Percentiles rank a stretch among this genome's conserved stretches.
These are phyloP conservation scores for Istiophorus platypterus DNA, from an alignment of 2,113 vertebrate genomes.

Conservation along the genomic window DNA sequence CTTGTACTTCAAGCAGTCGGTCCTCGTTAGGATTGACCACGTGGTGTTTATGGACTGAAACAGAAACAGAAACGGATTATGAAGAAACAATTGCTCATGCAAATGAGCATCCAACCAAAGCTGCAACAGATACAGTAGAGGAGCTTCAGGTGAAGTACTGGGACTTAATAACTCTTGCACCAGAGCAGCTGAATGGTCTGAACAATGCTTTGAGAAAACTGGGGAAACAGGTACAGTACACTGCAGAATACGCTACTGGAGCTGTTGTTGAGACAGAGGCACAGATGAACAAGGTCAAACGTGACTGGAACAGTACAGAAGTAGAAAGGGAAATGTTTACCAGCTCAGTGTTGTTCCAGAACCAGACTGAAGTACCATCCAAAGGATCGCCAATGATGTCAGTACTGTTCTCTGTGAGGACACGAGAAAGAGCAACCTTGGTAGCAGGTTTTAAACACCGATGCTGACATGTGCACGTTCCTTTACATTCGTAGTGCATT, in stretches of 20 bases:
- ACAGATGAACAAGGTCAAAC: too few species aligned
- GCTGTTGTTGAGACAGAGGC: too few species aligned
- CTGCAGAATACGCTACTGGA: too few species aligned
- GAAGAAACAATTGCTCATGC: not conserved
- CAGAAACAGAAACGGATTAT: not conserved
- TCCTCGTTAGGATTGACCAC: slow-evolving; percentile 89
- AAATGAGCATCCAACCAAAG: not conserved
- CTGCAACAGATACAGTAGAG: not conserved
- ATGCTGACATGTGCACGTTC: too few species aligned
- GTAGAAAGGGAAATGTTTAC: slow-evolving; percentile 88
- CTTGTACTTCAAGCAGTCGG: slow-evolving; percentile 90
- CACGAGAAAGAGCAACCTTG: not conserved
- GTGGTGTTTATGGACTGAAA: slow-evolving; percentile 83
- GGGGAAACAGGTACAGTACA: too few species aligned
- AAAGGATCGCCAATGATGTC: slow-evolving; percentile 73
- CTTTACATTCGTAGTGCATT: too few species aligned
- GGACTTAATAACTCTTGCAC: not conserved
- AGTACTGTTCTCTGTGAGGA: slow-evolving; percentile 88
- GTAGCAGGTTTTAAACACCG: too few species aligned
- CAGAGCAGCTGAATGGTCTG: not conserved
- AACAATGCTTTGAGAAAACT: not conserved
- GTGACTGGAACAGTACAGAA: too few species aligned
- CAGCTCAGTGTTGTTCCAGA: slow-evolving; percentile 80
- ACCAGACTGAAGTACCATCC: slow-evolving; percentile 70
- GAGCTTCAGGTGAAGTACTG: too few species aligned